A percentile compares a stretch with the other conserved stretches of the same genome.
These are phyloP conservation scores for Micromussa lordhowensis DNA, from an alignment of 92 coral and sea anemone species.

Conservation along the genomic window DNA sequence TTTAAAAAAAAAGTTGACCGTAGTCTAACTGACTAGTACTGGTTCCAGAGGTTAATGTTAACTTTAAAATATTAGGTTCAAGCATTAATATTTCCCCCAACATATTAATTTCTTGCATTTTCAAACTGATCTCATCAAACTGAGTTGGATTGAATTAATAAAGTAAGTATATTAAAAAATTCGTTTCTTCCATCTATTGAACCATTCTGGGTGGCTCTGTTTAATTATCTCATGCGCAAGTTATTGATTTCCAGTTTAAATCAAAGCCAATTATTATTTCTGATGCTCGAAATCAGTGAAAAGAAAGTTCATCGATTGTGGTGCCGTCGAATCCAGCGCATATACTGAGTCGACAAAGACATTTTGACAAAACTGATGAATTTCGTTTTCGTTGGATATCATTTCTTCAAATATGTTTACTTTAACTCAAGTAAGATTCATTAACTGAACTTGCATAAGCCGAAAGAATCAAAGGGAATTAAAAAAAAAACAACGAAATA, in stretches of 20 bases:
- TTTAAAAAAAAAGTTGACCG: too few relatives aligned
- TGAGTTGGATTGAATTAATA: background rate
- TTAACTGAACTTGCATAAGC: background rate
- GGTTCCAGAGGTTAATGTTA: background rate
- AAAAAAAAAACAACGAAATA: background rate
- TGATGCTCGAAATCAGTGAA: background rate
- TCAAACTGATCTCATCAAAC: background rate
- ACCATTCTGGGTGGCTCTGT: background rate
- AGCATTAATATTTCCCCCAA: background rate
- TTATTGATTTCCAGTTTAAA: background rate
- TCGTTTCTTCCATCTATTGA: background rate
- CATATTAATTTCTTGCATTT: background rate
- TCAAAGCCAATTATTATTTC: background rate
- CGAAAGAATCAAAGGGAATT: conserved; percentile 5
- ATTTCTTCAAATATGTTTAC: background rate
- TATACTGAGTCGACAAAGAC: background rate
- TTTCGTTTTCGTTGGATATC: background rate
- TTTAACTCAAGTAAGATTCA: background rate
- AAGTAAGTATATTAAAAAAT: background rate
- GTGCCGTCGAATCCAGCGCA: background rate
- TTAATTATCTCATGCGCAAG: too few relatives aligned
- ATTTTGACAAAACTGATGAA: background rate
- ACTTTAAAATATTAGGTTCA: background rate
- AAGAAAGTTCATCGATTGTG: background rate
- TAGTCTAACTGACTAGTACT: too few relatives aligned